Conservation (phyloP, 2,113 vertebrate species). For the Dolichallabes microphthalmus region DNA sequence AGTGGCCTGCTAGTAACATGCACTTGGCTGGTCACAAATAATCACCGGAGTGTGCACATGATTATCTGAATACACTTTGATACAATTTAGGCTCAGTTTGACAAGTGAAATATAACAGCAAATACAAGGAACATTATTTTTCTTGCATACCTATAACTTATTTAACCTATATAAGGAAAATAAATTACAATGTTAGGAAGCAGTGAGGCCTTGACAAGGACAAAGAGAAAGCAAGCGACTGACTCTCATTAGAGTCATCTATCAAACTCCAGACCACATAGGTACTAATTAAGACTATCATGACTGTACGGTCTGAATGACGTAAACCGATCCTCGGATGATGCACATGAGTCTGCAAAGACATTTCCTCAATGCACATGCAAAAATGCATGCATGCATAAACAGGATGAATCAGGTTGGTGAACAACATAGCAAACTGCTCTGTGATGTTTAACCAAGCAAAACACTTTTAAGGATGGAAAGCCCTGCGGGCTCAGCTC, state of each 20-base stretch:
- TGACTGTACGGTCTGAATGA: neutral
- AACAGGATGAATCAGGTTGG: constrained; percentile 21
- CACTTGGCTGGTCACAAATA: neutral
- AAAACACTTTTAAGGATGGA: constrained; percentile 8
- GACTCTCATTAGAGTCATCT: neutral
- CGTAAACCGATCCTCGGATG: neutral
- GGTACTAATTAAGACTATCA: neutral
- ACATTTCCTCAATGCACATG: neutral
- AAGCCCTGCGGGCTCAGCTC: constrained; percentile 11
- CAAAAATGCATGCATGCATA: neutral
- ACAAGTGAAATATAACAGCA: neutral
- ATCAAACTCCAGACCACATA: neutral
- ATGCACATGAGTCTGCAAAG: neutral
- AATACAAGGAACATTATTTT: neutral
- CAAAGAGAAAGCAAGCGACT: neutral
- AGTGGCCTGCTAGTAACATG: constrained; percentile 29
- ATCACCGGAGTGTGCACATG: neutral
- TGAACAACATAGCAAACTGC: neutral
- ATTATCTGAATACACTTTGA: neutral
- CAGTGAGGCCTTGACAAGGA: neutral
- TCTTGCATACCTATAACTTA: neutral
- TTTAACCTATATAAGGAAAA: neutral
- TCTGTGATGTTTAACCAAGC: constrained; percentile 28
- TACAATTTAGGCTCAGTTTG: neutral
- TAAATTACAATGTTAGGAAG: neutral